Base-by-base conservation (phyloP, 2,888 invertebrate species). In the Luffia ferchaultella region DNA sequence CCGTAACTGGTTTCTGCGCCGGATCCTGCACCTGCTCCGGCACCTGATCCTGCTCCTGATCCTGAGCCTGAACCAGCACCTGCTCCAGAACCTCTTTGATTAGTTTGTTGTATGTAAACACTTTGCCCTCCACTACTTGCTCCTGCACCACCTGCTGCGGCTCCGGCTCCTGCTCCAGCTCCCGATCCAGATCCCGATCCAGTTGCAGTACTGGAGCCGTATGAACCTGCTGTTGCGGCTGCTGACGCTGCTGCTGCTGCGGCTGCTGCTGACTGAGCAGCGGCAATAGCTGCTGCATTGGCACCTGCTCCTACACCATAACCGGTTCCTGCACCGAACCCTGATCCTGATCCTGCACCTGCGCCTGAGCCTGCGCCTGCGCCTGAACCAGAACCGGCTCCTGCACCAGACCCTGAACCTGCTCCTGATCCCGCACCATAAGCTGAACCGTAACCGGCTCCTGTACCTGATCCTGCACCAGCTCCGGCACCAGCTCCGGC, bases 1-100 rank as follows among this genome's bases (percentile, higher is more conserved):
- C 20, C 52, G 46, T 51, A 48, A 46, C 20, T 43, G 44, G 50
- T 50, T 50, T 49, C 50, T 48, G 53, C 54, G 52, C 51, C 48
- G 52, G 52, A 45, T 18, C 42, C 18, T 20, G 46, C 51, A 17
- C 45, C 17, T 40, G 41, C 40, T 18, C 46, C 20, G 2, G 20
- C 19, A 48, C 41, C 45, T 16, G 51, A 15, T 7, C 51, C 51
- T 41, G 41, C 16, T 42, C 45, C 48, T 16, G 18, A 9, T 5
- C 16, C 16, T 16, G 46, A 9, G 3, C 18, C 46, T 9, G 50
- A 42, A 43, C 30, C 47, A 7, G 51, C 20, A 42, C 46, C 17
- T 5, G 46, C 46, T 30, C 46, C 18, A 7, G 43, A 5, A 7
- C 43, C 43, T 7, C 43, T 5, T 42, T 15, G 9, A 15, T 40